Evolutionary conservation across 2,888 invertebrate genomes (phyloP), one percentile per base, ranked within the genome.

Genomic region (Drosophila quinaria): DNA sequence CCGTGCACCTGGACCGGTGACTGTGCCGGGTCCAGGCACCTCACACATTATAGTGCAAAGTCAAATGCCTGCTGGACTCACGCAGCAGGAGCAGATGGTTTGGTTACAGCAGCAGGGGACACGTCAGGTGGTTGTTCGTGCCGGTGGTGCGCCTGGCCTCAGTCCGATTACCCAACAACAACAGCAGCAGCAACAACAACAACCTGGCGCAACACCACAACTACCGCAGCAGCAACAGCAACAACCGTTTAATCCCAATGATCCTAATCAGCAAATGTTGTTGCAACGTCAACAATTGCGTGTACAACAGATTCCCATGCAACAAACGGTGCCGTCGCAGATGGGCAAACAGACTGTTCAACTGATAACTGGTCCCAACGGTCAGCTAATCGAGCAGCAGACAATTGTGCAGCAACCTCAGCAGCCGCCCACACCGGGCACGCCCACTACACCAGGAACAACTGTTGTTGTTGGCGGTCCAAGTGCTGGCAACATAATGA

Each of bases 71-170:
- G 95, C 95, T 0, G 95, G 95, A 0, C 93, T 95, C 0, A 94
- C 94, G 0, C 95, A 94, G 63, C 95, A 94, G 61, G 95, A 95
- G 76, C 95, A 95, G 93, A 94, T 95, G 89, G 95, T 95, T 77
- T 96, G 96, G 95, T 91, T 95, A 33, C 95, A 95, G 66, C 95
- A 95, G 79, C 94, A 95, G 51, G 94, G 95, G 0, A 94, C 95
- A 0, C 93, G 95, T 9, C 94, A 95, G 61, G 94, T 95, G 19
- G 94, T 95, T 3, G 93, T 95, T 0, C 87, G 93, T 5, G 88
- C 93, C 0, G 87, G 91, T 3, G 80, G 81, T 17, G 91, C 93
- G 4, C 92, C 93, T 8, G 92, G 92, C 2, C 72, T 93, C 8
- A 92, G 91, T 80, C 92, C 93, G 6, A 90, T 93, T 2, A 81